These are phyloP conservation scores for Lasioglossum lativentre DNA, from an alignment of 2,888 invertebrate genomes.

Conservation along the genomic window DNA sequence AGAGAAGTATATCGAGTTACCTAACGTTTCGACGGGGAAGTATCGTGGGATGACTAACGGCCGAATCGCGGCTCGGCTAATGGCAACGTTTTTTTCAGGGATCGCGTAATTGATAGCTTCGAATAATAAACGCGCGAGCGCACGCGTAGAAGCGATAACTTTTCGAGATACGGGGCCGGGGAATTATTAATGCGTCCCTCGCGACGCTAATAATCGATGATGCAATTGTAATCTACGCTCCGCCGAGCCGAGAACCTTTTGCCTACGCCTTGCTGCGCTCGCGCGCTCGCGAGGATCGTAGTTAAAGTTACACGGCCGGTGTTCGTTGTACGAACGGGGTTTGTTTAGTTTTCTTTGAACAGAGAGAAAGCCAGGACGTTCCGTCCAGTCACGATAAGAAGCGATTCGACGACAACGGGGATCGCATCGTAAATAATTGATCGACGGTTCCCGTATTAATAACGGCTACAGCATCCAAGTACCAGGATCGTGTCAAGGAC, in stretches of 20 bases:
- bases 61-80: constrained; percentile 65
- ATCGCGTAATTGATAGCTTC: constrained; percentile 69
- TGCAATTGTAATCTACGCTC: constrained; percentile 53
- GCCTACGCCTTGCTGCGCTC: background rate
- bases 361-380: background rate
- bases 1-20: constrained; percentile 22
- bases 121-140: constrained; percentile 65
- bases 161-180: constrained; percentile 55
- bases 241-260: background rate
- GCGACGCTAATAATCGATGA: constrained; percentile 66
- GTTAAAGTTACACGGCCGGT: background rate
- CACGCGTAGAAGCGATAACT: constrained; percentile 58
- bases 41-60: constrained; percentile 66
- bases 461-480: constrained; percentile 78
- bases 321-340: background rate
- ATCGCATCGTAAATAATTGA: constrained; percentile 80
- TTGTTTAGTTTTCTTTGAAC: background rate
- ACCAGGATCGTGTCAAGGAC: constrained; percentile 82
- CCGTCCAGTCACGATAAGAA: constrained; percentile 15
- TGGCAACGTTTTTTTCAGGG: constrained; percentile 61
- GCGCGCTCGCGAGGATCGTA: background rate
- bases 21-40: constrained; percentile 30
- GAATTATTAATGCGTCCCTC: constrained; percentile 65
- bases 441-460: constrained; percentile 77
- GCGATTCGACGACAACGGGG: constrained; percentile 36